phyloP scores from a whole-genome alignment of 2,888 invertebrate genomes.

The Scaptomyza flava region DNA sequence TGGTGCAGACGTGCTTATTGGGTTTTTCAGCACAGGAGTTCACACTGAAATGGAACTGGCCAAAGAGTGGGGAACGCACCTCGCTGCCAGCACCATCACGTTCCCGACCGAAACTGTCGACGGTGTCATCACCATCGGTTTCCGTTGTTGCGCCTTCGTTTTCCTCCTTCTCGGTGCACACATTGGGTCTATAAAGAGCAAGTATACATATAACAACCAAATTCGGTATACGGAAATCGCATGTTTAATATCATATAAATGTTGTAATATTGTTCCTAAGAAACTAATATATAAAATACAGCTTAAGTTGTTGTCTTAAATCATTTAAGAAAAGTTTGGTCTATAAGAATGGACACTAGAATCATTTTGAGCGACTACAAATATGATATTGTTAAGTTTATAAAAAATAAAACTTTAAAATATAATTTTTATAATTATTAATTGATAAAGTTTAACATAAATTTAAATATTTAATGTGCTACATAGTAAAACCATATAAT shows the following conservation, averaged over 20 bases:
- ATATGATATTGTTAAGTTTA: too few relatives aligned
- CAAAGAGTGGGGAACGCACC: constrained; percentile 71
- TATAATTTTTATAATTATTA: too few relatives aligned
- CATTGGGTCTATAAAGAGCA: constrained; percentile 85
- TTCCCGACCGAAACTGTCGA: constrained; percentile 69
- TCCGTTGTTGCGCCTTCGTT: constrained; percentile 71
- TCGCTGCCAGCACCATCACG: constrained; percentile 61
- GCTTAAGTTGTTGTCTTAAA: too few relatives aligned
- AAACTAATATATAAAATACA: too few relatives aligned
- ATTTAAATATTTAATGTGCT: too few relatives aligned
- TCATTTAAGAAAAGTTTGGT: too few relatives aligned
- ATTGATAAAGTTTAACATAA: too few relatives aligned
- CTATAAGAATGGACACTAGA: too few relatives aligned
- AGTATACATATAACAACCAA: constrained; percentile 2
- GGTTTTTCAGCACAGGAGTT: constrained; percentile 84
- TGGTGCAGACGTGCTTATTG: constrained; percentile 84
- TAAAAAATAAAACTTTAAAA: too few relatives aligned
- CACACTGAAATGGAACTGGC: constrained; percentile 83
- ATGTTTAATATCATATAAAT: neutral
- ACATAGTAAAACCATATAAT: too few relatives aligned
- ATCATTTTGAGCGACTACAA: too few relatives aligned
- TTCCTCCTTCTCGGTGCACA: constrained; percentile 87
- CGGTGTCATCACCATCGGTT: constrained; percentile 63
- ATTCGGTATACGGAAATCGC: neutral
- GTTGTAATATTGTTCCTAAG: too few relatives aligned